Base-by-base conservation (phyloP, 2,113 vertebrate genomes). In the Lepus timidus region DNA sequence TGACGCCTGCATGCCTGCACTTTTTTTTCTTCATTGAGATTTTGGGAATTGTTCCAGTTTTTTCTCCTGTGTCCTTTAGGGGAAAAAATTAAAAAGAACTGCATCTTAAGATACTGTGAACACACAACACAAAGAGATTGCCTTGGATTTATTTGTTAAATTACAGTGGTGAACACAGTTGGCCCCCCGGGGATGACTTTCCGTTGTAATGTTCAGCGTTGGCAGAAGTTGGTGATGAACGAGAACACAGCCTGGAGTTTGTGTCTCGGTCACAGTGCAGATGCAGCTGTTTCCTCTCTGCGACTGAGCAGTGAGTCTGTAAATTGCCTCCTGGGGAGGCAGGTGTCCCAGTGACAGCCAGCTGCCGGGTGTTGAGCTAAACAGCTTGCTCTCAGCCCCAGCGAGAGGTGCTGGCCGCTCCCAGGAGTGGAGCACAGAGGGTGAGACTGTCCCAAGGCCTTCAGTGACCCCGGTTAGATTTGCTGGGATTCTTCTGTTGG, bases 401-500 rank as follows among this genome's bases (percentile, higher is more conserved):
- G n/a, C 7, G 6, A 76, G 89, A 70, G 94, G 85, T 95, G 33
- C 81, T 93, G 79, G 92, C 93, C 8, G 4, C 95, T 92, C 67
- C 25, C 65, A 95, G 88, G 36, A 96, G 85, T 31, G 84, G 94
- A 94, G 62, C 73, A 88, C 31, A 11, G 2, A 74, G 91, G 67
- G 49, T 97, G 97, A 96, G 96, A 76, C 95, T 91, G 91, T 88
- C 75, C 6, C 89, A 82, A 79, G 68, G 92, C 74, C 3, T 87
- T 81, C 95, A 20, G 86, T 95, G 95, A 65, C 96, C 58, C 33
- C 31, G 85, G 71, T 97, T 95, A 94, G 97, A 95, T 95, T 82
- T 96, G 85, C 92, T 93, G 90, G 62, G 97, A 88, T 95, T 96
- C 96, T 97, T 97, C 89, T 95, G 52, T 86, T 95, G 93, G 97